Percentiles rank a stretch among this genome's conserved stretches.
phyloP scores from a whole-genome alignment of 2,888 invertebrate species.

The Epistrophe grossulariae region DNA sequence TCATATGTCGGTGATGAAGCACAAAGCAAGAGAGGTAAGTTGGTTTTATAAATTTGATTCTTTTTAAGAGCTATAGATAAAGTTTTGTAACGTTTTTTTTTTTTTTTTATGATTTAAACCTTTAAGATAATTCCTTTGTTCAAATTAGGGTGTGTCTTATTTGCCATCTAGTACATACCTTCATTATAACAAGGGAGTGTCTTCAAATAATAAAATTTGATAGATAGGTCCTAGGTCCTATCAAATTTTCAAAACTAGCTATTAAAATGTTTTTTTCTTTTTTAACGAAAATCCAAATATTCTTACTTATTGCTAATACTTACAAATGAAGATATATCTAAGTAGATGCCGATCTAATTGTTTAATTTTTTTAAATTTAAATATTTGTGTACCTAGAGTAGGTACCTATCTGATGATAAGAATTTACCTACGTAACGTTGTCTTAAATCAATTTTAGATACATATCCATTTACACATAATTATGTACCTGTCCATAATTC shows the following conservation, averaged over 20 bases:
- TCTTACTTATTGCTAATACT: no score
- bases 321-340: no score
- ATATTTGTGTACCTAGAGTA: no score
- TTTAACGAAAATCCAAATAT: no score
- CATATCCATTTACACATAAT: no score
- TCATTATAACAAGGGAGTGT: background rate
- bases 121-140: background rate
- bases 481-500: no score
- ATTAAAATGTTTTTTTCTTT: no score
- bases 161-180: background rate
- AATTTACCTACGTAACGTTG: no score
- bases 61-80: background rate
- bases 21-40: slow-evolving; percentile 91
- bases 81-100: background rate
- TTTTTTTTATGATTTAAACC: background rate
- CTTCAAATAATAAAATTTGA: background rate
- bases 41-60: background rate
- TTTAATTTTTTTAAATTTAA: no score
- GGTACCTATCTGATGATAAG: background rate
- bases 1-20: slow-evolving; percentile 94
- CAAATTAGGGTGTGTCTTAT: background rate
- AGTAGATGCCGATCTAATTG: no score
- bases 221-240: background rate
- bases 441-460: no score
- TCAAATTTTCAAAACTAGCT: background rate